Percentiles rank a stretch among this genome's conserved stretches.
Evolutionary conservation across 2,113 vertebrate species (phyloP).

Genomic region (Tringa solitaria): DNA sequence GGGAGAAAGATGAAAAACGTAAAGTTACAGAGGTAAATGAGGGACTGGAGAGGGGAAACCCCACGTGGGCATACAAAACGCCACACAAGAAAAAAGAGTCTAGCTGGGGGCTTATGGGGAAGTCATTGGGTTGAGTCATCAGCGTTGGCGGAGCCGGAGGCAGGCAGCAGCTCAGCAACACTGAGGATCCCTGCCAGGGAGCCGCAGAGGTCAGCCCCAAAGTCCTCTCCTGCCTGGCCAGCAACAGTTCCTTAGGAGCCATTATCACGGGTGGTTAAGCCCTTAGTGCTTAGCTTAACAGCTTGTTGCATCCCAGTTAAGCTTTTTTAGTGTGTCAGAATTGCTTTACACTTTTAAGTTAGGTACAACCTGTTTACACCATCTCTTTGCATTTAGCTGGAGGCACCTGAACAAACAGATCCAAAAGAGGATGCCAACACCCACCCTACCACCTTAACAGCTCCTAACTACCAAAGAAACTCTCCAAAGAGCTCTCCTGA

Average conservation of each 20-base stretch:
- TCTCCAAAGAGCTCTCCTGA: not conserved
- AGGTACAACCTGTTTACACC: not conserved
- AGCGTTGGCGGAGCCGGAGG: not conserved
- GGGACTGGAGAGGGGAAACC: not conserved
- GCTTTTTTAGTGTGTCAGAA: not conserved
- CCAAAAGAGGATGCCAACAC: not conserved
- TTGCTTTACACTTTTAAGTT: not conserved
- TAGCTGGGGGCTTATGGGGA: not conserved
- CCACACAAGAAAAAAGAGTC: not conserved
- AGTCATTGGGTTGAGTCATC: not conserved
- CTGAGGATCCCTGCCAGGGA: not conserved
- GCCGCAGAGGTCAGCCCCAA: not conserved
- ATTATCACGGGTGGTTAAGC: not conserved
- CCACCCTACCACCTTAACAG: not conserved
- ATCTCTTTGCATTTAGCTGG: not conserved
- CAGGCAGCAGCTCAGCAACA: not conserved
- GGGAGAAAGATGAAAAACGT: not conserved
- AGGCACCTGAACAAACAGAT: not conserved
- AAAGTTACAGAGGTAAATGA: not conserved
- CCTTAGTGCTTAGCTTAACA: not conserved
- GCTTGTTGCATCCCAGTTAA: not conserved
- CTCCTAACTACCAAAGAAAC: not conserved
- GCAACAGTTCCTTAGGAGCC: not conserved
- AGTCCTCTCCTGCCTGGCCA: not conserved
- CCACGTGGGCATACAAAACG: rapidly evolving